Conservation (phyloP, 2,113 vertebrate genomes). For the Benitochromis conjunctus region DNA sequence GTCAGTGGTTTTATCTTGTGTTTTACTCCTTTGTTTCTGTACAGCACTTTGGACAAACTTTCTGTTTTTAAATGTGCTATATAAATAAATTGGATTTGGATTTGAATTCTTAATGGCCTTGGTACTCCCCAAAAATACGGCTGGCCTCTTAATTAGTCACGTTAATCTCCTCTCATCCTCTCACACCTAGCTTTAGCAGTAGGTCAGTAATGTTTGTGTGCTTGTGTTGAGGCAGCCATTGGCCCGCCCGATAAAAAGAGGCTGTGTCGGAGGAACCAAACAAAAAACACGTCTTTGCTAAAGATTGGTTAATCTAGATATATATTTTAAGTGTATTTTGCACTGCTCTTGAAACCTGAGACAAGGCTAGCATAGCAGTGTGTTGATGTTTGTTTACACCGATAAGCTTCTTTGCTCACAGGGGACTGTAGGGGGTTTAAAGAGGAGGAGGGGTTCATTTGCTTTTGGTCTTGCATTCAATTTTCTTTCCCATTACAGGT, state of each 20-base stretch:
- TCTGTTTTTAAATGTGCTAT: too few species aligned
- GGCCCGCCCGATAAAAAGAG: too few species aligned
- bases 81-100: too few species aligned
- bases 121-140: not conserved
- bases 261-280: too few species aligned
- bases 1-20: too few species aligned
- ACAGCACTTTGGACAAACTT: too few species aligned
- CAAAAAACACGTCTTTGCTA: not conserved
- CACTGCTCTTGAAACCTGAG: rapidly evolving
- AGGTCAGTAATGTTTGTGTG: too few species aligned
- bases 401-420: rapidly evolving
- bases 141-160: not conserved
- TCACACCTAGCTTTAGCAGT: not conserved
- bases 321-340: too few species aligned
- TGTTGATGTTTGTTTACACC: not conserved
- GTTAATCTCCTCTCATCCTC: not conserved
- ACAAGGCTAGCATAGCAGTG: rapidly evolving
- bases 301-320: not conserved
- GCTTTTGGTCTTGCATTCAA: rapidly evolving
- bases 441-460: rapidly evolving
- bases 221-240: too few species aligned
- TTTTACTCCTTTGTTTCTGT: too few species aligned
- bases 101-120: not conserved
- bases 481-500: slow-evolving; percentile 31
- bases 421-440: rapidly evolving